Base-by-base conservation (phyloP, 2,113 vertebrate genomes). In the Poeciliopsis occidentalis region DNA sequence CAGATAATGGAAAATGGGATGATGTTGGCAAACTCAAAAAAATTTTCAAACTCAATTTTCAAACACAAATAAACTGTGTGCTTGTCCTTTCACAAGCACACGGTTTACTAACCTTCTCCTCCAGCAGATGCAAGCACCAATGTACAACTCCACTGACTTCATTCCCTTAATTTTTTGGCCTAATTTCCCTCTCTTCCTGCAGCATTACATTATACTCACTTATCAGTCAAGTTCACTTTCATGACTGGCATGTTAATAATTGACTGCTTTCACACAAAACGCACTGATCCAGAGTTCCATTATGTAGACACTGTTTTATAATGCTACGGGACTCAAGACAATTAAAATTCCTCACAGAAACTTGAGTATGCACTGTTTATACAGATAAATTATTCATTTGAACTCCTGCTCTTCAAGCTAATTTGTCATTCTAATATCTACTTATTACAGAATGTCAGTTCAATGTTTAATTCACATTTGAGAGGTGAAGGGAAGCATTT, bases 351-450 rank as follows among this genome's bases (percentile, higher is more conserved):
- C 80, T 82, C 76, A 67, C 61, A 64, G 75, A 80, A 67, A 72
- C 81, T 86, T 76, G 71, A 88, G 84, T 79, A 30, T 69, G 54
- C 81, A 81, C 73, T 84, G 84, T 92, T 84, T 88, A 80, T 29
- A 68, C 82, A 74, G 84, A 92, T 93, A 81, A 84, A 91, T 90
- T 89, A 93, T 92, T 92, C 73, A 93, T 89, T 83, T 84, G 73
- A 88, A 91, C 79, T 82, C 31, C 27, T 79, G 68, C 86, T 86
- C 71, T 81, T 84, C 78, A 79, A 85, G 75, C 77, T 84, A 80
- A 91, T 91, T 87, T 91, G 81, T 87, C 80, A 86, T 89, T 86
- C 79, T 76, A 85, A 88, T 82, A 88, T 89, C 75, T 82, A 82
- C 83, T 81, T 89, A 78, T 89, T 84, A 63, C 72, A 83, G 79